phyloP scores from a whole-genome alignment of 2,797 vertebrate genomes.

The Buphagus erythrorhynchus region DNA sequence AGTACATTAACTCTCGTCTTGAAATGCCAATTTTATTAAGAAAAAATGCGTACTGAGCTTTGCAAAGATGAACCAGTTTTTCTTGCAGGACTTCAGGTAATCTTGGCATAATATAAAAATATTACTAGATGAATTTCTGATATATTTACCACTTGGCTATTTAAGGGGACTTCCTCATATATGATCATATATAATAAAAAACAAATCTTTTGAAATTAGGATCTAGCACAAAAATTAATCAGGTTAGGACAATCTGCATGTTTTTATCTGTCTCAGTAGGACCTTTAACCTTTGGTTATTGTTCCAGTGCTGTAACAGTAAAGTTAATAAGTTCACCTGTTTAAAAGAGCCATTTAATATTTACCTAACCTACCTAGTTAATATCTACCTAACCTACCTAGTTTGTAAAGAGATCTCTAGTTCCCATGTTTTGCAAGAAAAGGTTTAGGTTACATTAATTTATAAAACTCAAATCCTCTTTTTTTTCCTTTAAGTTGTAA shows the following conservation, averaged over 20 bases:
- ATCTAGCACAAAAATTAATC: background rate
- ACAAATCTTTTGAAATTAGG: background rate
- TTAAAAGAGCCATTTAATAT: background rate
- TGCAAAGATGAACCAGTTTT: background rate
- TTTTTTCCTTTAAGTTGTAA: background rate
- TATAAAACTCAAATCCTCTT: background rate
- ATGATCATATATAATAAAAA: background rate
- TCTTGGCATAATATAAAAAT: background rate
- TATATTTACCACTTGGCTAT: background rate
- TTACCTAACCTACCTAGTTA: background rate
- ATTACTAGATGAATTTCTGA: background rate
- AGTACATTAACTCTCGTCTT: background rate
- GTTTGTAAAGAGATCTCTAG: background rate
- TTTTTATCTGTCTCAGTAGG: background rate
- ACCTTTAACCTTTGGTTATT: background rate
- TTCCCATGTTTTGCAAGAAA: background rate
- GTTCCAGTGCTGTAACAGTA: background rate
- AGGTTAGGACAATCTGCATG: background rate
- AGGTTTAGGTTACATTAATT: background rate
- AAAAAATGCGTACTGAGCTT: background rate
- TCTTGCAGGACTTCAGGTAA: background rate
- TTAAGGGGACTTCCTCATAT: background rate
- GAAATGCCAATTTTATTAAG: background rate
- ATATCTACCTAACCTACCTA: background rate
- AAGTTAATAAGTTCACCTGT: background rate